Percentiles rank a stretch among this genome's conserved stretches.
phyloP scores from a whole-genome alignment of 2,797 vertebrate genomes.

The Gambusia yucatana region DNA sequence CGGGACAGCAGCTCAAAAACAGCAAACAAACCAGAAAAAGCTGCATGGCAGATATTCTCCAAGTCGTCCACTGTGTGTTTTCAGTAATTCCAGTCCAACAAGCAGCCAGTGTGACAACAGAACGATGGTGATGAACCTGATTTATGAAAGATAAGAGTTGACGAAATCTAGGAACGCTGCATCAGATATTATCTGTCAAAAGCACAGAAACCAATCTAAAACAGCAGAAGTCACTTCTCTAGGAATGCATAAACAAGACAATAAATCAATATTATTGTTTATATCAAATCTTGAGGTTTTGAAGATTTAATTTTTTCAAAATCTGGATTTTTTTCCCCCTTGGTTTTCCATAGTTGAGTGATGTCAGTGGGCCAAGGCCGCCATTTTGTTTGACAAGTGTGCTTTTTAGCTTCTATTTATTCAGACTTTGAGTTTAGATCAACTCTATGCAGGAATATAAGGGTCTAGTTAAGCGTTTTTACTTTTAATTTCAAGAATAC shows the following conservation, averaged over 20 bases:
- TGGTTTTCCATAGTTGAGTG: no score
- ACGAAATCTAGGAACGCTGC: constrained; percentile 60
- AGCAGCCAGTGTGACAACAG: constrained; percentile 27
- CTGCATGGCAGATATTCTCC: constrained; percentile 12
- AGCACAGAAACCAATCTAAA: constrained; percentile 55
- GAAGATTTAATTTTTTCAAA: no score
- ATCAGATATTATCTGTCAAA: constrained; percentile 54
- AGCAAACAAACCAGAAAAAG: constrained; percentile 19
- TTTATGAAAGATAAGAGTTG: constrained; percentile 55
- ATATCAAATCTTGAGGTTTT: no score
- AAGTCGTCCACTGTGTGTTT: constrained; percentile 13
- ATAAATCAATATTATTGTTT: no score
- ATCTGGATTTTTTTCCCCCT: no score
- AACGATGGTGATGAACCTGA: constrained; percentile 50
- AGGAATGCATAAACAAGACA: constrained; percentile 1
- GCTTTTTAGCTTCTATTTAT: no score
- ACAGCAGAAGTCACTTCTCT: constrained; percentile 69
- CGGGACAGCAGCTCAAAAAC: constrained; percentile 3
- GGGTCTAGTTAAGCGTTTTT: no score
- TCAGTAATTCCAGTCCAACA: constrained; percentile 12
- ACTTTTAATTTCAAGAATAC: no score
- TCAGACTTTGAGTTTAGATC: no score
- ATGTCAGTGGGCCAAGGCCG: no score
- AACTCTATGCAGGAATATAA: no score
- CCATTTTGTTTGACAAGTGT: no score